phyloP scores from a whole-genome alignment of 2,113 vertebrate species.

The Anguilla japonica region DNA sequence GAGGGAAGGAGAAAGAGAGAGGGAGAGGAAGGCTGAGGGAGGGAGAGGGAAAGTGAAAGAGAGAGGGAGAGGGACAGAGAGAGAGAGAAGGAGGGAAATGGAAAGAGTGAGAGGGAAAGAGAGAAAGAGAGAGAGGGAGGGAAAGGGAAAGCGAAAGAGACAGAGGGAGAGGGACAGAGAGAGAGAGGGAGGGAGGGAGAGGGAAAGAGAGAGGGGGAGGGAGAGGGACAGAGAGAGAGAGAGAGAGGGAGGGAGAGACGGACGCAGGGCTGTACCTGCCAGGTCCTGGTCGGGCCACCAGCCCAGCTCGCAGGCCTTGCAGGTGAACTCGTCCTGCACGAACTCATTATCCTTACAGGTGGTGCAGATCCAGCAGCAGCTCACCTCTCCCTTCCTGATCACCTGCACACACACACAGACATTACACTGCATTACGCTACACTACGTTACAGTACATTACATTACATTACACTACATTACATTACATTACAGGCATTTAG shows the following conservation, averaged over 20 bases:
- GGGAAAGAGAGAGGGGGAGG: neutral
- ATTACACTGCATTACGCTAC: too few species aligned
- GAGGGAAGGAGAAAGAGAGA: neutral
- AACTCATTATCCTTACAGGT: slow-evolving; percentile 96
- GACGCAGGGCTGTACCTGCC: slow-evolving; percentile 74
- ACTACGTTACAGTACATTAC: too few species aligned
- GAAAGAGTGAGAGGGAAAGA: neutral
- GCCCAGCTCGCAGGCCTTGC: slow-evolving; percentile 93
- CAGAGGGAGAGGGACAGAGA: neutral
- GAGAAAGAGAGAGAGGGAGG: neutral
- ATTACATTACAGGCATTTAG: too few species aligned
- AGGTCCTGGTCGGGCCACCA: slow-evolving; percentile 92
- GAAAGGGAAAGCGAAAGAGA: neutral
- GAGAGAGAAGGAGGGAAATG: neutral
- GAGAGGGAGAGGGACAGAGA: neutral
- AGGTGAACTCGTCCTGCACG: slow-evolving; percentile 97
- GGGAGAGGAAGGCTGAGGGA: neutral
- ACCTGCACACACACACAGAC: slow-evolving; percentile 70
- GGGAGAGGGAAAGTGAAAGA: neutral
- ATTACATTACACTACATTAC: too few species aligned
- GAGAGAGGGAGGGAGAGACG: neutral
- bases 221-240: neutral
- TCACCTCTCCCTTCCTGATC: slow-evolving; percentile 97
- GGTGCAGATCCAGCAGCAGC: slow-evolving; percentile 99
- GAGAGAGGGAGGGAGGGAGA: neutral